Percentiles rank a stretch among this genome's conserved stretches.
phyloP scores from a whole-genome alignment of 1,140 invertebrate genomes.

The Pararge aegeria region DNA sequence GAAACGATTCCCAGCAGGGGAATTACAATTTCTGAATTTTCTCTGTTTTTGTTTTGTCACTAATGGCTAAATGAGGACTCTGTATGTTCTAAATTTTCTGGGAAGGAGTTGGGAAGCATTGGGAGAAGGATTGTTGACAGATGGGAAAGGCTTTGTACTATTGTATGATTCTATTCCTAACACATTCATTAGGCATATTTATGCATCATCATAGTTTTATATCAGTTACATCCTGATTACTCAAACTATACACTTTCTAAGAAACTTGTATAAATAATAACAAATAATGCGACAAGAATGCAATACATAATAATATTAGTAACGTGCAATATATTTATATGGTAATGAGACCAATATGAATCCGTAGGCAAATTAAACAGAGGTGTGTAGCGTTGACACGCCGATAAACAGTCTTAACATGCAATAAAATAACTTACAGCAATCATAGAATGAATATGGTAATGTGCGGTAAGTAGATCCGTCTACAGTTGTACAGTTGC shows the following conservation, averaged over 20 bases:
- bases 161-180: too few species aligned
- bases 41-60: too few species aligned
- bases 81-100: too few species aligned
- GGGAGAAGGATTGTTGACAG: too few species aligned
- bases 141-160: too few species aligned
- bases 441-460: background rate
- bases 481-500: background rate
- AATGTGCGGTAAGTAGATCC: background rate
- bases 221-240: background rate
- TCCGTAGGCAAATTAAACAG: background rate
- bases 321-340: background rate
- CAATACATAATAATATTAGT: background rate
- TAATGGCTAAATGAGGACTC: too few species aligned
- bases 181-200: too few species aligned
- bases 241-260: background rate
- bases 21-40: too few species aligned
- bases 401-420: background rate
- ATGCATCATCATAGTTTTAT: too few species aligned
- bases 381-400: background rate
- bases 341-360: background rate
- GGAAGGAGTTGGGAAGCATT: too few species aligned
- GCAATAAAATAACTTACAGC: background rate
- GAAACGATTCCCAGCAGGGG: too few species aligned
- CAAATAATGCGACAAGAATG: background rate
- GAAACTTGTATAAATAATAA: background rate